Base-by-base conservation (phyloP, 2,888 invertebrate species). In the Lasioglossum morio region DNA sequence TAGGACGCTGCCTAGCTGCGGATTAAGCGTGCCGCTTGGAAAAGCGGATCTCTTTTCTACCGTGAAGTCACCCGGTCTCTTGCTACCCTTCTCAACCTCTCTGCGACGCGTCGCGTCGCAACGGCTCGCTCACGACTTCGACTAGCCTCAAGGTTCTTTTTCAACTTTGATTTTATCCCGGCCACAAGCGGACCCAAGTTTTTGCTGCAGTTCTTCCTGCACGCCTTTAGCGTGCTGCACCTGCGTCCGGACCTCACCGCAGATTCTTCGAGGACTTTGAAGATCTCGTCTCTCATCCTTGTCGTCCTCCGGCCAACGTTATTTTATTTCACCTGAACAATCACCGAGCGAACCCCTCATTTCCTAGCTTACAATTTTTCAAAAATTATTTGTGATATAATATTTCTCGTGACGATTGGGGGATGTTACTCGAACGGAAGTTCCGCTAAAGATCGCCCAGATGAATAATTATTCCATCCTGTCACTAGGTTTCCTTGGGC, bases 1-100 rank as follows among this genome's bases (percentile, higher is more conserved):
- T 92, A 92, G 92, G 92, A 92, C 92, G 88, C 90, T 91, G 91
- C 88, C 91, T 84, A 89, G 86, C 84, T 83, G 70, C 79, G 88
- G 91, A 91, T 91, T 91, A 91, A 89, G 85, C 86, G 86, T 80
- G 85, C 83, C 89, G 81, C 63, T 83, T 80, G 85, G 87, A 86
- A 87, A 86, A 88, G 85, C 87, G 88, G 88, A 88, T 90, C 87
- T 90, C 81, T 53, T 81, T 84, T 86, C 86, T 81, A 48, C 70
- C 53, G 48, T n/a, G 66, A 60, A 72, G 79, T 73, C 66, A 34
- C 60, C 75, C 23, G 34, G 46, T 48, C 48, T 14, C 66, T 23
- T n/a, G 53, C 53, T 53, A 12, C 72, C 76, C 53, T 53, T 37
- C 46, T 34, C n/a, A 27, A 37, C 60, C 69, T 2, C 48, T 19